A percentile compares a stretch with the other conserved stretches of the same genome.
Conservation (phyloP, 2,797 vertebrate species). For the Eulemur mongoz region DNA sequence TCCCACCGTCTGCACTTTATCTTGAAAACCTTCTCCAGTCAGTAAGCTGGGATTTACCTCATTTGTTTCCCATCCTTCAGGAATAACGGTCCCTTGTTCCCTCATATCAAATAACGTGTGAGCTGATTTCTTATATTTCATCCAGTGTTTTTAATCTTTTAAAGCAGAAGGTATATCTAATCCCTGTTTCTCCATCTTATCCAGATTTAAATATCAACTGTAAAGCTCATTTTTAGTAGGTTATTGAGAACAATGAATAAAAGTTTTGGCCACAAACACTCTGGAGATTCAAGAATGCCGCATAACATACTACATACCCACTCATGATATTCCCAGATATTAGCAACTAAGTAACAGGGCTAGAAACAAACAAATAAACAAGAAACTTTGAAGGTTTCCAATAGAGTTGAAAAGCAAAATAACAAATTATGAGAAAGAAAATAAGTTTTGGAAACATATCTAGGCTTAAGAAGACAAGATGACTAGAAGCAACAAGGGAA, state of each 20-base stretch:
- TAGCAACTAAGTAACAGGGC: neutral
- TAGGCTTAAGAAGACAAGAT: neutral
- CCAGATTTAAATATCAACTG: neutral
- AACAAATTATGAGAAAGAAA: neutral
- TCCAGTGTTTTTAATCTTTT: neutral
- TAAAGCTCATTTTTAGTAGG: neutral
- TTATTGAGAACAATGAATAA: neutral
- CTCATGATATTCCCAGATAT: neutral
- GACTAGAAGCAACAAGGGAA: neutral
- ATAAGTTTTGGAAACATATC: neutral
- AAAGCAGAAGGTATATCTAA: neutral
- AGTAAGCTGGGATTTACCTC: neutral
- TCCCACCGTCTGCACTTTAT: accelerated
- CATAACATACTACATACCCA: neutral
- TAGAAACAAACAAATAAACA: neutral
- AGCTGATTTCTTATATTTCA: neutral
- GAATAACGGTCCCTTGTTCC: neutral
- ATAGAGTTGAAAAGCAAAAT: neutral
- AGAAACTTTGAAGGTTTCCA: neutral
- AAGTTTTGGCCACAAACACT: neutral
- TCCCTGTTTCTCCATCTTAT: neutral
- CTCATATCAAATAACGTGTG: neutral
- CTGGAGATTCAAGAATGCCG: neutral
- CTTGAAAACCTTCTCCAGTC: neutral
- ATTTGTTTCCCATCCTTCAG: neutral